phyloP scores from a whole-genome alignment of 2,888 invertebrate genomes.

The Trisateles emortualis region DNA sequence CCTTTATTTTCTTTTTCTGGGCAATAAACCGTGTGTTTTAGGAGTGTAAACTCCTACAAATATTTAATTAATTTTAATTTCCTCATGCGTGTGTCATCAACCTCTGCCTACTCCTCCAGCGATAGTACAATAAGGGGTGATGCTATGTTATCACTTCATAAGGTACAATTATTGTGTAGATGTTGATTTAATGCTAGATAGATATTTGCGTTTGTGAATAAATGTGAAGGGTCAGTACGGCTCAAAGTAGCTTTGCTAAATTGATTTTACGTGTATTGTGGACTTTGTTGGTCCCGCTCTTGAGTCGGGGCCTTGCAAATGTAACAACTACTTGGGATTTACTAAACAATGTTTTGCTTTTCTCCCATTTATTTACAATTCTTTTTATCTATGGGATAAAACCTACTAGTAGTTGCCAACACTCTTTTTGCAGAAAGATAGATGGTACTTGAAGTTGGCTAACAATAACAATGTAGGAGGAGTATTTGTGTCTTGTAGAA shows the following conservation, averaged over 20 bases:
- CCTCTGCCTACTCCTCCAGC: too few relatives aligned
- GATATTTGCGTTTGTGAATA: constrained; percentile 61
- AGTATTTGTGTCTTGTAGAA: neutral
- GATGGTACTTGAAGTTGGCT: constrained; percentile 2
- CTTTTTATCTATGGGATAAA: constrained; percentile 33
- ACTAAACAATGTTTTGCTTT: constrained; percentile 59
- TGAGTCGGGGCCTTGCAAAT: constrained; percentile 55
- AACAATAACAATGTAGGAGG: constrained; percentile 12
- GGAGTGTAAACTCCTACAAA: too few relatives aligned
- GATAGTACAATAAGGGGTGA: too few relatives aligned
- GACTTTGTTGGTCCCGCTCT: constrained; percentile 64
- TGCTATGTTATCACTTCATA: too few relatives aligned
- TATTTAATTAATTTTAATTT: too few relatives aligned
- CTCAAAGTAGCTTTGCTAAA: constrained; percentile 82
- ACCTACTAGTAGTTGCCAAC: constrained; percentile 10
- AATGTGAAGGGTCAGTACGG: constrained; percentile 73
- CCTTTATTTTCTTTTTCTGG: too few relatives aligned
- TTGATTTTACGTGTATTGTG: constrained; percentile 85
- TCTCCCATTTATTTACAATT: constrained; percentile 33
- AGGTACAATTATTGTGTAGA: neutral
- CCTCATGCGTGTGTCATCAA: too few relatives aligned
- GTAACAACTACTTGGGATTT: constrained; percentile 66
- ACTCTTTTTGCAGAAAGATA: constrained; percentile 12
- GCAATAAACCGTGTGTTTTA: too few relatives aligned
- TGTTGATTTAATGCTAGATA: constrained; percentile 21